phyloP scores from a whole-genome alignment of 92 coral and sea anemone species.

The Phenganax subtilis region DNA sequence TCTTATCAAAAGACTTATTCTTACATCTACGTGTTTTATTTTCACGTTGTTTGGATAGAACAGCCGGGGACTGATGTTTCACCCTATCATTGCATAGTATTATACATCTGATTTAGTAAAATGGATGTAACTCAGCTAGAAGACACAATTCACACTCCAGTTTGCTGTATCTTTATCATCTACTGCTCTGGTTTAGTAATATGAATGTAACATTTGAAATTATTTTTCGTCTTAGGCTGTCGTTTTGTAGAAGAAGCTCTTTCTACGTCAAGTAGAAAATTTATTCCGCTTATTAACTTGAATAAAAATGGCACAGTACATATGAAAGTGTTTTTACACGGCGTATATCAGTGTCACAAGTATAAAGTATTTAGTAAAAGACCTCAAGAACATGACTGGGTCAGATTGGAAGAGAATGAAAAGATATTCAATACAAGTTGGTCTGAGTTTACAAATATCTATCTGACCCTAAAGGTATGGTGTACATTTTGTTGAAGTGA shows the following conservation, averaged over 20 bases:
- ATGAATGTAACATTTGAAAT: not conserved
- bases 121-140: too few relatives aligned
- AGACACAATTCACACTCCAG: too few relatives aligned
- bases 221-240: conserved; percentile 11
- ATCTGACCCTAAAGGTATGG: conserved; percentile 11
- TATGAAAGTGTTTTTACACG: conserved; percentile 1
- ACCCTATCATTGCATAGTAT: too few relatives aligned
- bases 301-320: conserved; percentile 18
- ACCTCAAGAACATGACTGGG: conserved; percentile 16
- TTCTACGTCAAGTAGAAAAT: conserved; percentile 5
- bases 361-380: conserved; percentile 1
- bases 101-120: too few relatives aligned
- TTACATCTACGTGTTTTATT: not conserved
- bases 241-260: conserved; percentile 17
- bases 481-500: not conserved
- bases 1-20: not conserved
- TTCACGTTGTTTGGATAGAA: not conserved
- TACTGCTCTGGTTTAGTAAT: not conserved
- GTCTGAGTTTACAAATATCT: not conserved
- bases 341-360: not conserved
- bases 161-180: not conserved
- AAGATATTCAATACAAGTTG: not conserved
- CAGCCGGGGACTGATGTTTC: too few relatives aligned
- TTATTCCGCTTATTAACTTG: conserved; percentile 23
- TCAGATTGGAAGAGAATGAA: not conserved